Conservation (phyloP, 2,113 vertebrate species). For the Caranx ignobilis region DNA sequence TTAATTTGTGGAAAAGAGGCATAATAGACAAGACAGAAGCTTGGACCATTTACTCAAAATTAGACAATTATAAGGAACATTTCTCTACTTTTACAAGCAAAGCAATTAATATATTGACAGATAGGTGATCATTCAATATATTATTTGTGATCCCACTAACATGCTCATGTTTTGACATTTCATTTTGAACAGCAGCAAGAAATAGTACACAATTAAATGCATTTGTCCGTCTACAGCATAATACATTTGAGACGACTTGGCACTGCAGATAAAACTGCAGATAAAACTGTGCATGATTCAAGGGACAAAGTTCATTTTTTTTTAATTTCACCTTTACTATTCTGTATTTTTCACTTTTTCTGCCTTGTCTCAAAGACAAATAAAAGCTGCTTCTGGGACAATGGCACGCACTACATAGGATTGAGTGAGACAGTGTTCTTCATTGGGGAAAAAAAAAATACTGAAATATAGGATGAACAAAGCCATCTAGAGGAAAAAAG, state of each 20-base stretch:
- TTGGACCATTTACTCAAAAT: too few relatives aligned
- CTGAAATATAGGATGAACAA: not conserved
- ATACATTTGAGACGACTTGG: not conserved
- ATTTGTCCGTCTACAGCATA: not conserved
- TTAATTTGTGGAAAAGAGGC: too few relatives aligned
- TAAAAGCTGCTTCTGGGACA: not conserved
- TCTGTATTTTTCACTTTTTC: too few relatives aligned
- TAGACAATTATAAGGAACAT: too few relatives aligned
- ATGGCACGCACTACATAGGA: not conserved
- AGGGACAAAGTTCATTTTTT: too few relatives aligned
- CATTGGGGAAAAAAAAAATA: not conserved
- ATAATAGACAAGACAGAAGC: too few relatives aligned
- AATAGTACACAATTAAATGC: too few relatives aligned
- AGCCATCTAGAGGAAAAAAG: not conserved
- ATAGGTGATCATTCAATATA: too few relatives aligned
- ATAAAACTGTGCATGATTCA: not conserved
- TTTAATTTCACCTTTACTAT: too few relatives aligned
- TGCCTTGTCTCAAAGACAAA: not conserved
- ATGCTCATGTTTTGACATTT: not conserved
- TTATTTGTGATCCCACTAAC: too few relatives aligned
- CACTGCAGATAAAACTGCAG: not conserved
- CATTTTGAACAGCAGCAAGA: not conserved
- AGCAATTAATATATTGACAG: too few relatives aligned
- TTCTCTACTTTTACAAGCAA: too few relatives aligned
- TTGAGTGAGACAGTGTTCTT: not conserved